Evolutionary conservation across 2,888 invertebrate species (phyloP), one percentile per base, ranked within the genome.

Genomic region (Drosophila paranaensis): DNA sequence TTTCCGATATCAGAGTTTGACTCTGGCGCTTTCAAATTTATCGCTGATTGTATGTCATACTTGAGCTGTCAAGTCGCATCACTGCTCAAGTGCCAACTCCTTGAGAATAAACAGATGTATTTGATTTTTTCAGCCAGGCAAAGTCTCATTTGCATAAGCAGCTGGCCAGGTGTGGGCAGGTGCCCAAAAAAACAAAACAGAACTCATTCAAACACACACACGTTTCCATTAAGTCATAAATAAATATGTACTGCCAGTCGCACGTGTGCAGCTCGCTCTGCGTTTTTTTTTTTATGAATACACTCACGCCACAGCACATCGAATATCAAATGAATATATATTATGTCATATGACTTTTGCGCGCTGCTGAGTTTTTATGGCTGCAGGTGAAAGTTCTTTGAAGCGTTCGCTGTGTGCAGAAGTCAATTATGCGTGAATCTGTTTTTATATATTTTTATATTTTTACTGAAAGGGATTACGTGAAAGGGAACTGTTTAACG

Each of bases 311-410:
- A 43, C 27, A 51, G 82, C 79, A 76, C 70, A 76, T 74, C 69
- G 70, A 71, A 74, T 81, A 61, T 65, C 62, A 60, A 65, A 78
- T 82, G 85, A 61, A 65, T 69, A 69, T 74, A 74, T 70, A 53
- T 54, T 40, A 39, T 35, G 55, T 58, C 51, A 20, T 16, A 20
- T 68, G 67, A 70, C 66, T 54, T 74, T 81, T 73, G 57, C 65
- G 65, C 71, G 50, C 58, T 62, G 70, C 30, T 71, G 69, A 71
- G 3, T 77, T 74, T 68, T 64, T 65, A 71, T 77, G 64, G 54
- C 61, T 35, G 53, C 16, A 25, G 37, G n/a, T 30, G 27, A 58
- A 50, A 60, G 43, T 40, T 33, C 25, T 43, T 3, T 25, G 27
- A 60, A 37, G 42, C 30, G 45, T 45, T 45, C 13, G 6, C 5